These are phyloP conservation scores for Charina bottae DNA, from an alignment of 2,113 vertebrate genomes.

Conservation along the genomic window DNA sequence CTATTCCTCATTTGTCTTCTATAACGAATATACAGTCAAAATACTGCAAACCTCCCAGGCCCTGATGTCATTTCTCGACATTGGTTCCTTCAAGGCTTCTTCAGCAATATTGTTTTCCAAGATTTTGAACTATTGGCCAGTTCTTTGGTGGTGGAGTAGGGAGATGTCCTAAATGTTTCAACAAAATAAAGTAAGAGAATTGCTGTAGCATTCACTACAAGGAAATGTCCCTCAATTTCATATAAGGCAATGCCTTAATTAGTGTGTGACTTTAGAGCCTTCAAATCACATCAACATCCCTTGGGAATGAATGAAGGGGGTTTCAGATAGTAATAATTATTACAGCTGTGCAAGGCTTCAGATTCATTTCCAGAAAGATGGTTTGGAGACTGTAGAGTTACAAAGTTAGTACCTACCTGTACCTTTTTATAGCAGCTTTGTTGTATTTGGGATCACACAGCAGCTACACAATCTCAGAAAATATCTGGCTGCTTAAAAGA, in stretches of 20 bases:
- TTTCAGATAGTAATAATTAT: background rate
- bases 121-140: constrained; percentile 36
- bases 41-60: constrained; percentile 50
- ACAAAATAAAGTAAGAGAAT: background rate
- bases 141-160: constrained; percentile 25
- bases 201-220: background rate
- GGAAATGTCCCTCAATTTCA: background rate
- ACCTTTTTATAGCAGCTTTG: background rate
- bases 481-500: background rate
- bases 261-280: background rate
- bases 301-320: background rate
- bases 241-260: background rate
- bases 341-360: background rate
- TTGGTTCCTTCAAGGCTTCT: constrained; percentile 44
- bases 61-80: constrained; percentile 47
- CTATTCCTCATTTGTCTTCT: constrained; percentile 61
- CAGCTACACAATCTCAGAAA: background rate
- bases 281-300: background rate
- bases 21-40: constrained; percentile 65
- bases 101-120: constrained; percentile 50
- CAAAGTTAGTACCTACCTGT: background rate
- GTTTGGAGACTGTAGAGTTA: background rate
- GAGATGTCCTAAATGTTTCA: background rate
- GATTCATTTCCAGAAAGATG: background rate
- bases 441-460: background rate